Evolutionary conservation across 2,888 invertebrate species (phyloP).

Genomic region (Hydrotaea diabolus): DNA sequence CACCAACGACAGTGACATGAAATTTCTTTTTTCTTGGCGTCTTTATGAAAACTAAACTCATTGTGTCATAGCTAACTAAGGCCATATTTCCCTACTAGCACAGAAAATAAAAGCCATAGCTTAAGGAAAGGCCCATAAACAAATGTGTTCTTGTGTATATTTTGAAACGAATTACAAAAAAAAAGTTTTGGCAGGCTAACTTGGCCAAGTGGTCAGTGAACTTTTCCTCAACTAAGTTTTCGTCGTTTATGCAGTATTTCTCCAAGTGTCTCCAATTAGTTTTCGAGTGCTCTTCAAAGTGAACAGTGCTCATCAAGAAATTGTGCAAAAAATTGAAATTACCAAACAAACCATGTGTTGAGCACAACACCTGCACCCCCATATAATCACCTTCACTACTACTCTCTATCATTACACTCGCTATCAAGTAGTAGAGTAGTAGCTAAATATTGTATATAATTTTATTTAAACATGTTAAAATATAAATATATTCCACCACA

Average conservation of each 20-base stretch:
- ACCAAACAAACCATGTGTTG: constrained; percentile 24
- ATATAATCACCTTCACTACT: not conserved
- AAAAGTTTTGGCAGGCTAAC: constrained; percentile 6
- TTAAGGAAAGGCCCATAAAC: not conserved
- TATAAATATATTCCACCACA: constrained; percentile 77
- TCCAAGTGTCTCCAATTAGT: not conserved
- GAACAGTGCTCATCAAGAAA: constrained; percentile 20
- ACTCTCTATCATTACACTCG: not conserved
- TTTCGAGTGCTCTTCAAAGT: constrained; percentile 2
- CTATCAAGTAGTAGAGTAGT: constrained; percentile 9
- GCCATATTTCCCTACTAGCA: not conserved
- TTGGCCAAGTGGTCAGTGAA: constrained; percentile 5
- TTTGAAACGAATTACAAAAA: too few relatives aligned
- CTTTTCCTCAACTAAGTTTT: not conserved
- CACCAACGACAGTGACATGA: constrained; percentile 25
- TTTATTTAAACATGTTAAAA: constrained; percentile 77
- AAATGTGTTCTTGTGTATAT: not conserved
- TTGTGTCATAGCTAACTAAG: constrained; percentile 8
- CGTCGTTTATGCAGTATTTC: not conserved
- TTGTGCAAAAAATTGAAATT: constrained; percentile 25
- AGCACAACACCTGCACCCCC: constrained; percentile 1
- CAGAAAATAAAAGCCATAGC: not conserved
- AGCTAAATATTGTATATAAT: constrained; percentile 13
- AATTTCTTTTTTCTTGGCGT: constrained; percentile 47
- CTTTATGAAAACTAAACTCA: not conserved